Conservation (phyloP, 2,113 vertebrate genomes). For the Typhlomys cinereus region DNA sequence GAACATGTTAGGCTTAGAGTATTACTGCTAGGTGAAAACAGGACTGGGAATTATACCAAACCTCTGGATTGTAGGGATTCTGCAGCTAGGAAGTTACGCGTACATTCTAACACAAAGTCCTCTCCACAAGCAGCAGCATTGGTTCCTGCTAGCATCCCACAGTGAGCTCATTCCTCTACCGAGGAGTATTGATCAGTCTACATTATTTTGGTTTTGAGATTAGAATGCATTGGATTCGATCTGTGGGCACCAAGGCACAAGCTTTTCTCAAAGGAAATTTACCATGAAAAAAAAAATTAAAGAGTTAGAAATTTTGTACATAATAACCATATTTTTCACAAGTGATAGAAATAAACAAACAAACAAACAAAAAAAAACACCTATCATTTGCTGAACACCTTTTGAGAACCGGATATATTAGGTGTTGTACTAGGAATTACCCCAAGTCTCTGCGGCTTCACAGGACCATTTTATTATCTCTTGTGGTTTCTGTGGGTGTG, state of each 20-base stretch:
- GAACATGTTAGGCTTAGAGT: not conserved
- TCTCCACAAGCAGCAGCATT: not conserved
- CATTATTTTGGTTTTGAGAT: slow-evolving; percentile 57
- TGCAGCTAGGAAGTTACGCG: not conserved
- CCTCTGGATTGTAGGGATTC: too few relatives aligned
- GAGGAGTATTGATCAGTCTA: slow-evolving; percentile 38
- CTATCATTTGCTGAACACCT: not conserved
- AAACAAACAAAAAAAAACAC: not conserved
- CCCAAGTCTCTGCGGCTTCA: slow-evolving; percentile 20
- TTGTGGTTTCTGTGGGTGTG: slow-evolving; percentile 46
- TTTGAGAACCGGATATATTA: not conserved
- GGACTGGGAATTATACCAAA: not conserved
- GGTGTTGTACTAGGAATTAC: not conserved
- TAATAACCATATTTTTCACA: not conserved
- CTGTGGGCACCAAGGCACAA: slow-evolving; percentile 25
- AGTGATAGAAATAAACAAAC: not conserved
- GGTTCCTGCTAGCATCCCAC: not conserved
- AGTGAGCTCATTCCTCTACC: slow-evolving; percentile 3
- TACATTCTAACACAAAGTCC: not conserved
- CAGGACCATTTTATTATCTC: slow-evolving; percentile 25
- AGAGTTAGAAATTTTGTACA: not conserved
- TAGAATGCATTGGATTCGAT: slow-evolving; percentile 54
- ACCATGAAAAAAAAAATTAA: slow-evolving; percentile 1
- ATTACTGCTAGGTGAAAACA: not conserved
- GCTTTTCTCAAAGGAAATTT: slow-evolving; percentile 43